Evolutionary conservation across 2,797 vertebrate species (phyloP), one percentile per base, ranked within the genome.

Genomic region (Xiphophorus birchmanni): DNA sequence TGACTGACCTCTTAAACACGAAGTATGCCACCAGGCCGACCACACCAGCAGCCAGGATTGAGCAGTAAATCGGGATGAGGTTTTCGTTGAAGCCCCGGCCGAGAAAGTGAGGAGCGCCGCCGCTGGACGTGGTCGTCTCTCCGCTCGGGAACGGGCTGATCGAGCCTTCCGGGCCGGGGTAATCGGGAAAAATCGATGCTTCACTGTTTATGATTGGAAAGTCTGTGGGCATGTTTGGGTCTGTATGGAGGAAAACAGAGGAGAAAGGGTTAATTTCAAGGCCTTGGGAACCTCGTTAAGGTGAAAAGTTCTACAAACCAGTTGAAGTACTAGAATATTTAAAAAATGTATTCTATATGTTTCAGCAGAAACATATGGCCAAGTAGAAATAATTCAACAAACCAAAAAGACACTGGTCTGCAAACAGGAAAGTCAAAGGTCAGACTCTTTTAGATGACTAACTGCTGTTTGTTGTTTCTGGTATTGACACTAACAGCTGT

Each of bases 41-140:
- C 56, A 99, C 96, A 88, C 98, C 97, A 0, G 98, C 98, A 0
- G 98, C 98, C 94, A 99, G 95, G 95, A 99, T 98, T 88, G 98
- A 99, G 95, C 98, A 99, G 90, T 98, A 99, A 89, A 99, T 97
- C 0, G 98, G 98, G 91, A 99, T 99, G 92, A 99, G 97, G 95
- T 97, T 99, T 94, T 98, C 97, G 0, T 96, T 91, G 2, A 96
- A 93, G 60, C 97, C 96, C 0, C 93, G 94, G 75, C 95, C 96
- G 26, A 97, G 94, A 37, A 98, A 96, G 0, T 93, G 97, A 37
- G 96, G 96, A 0, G 97, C 96, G 91, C 96, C 97, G 65, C 96
- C 94, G 91, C 96, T 96, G 77, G 96, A 86, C 0, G 96, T 98
- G 82, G 97, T 97, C n/a, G 89, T 96, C 1, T 94, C 94, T 13